Evolutionary conservation across 2,888 invertebrate species (phyloP).

Genomic region (Ennomos fuscantarius): DNA sequence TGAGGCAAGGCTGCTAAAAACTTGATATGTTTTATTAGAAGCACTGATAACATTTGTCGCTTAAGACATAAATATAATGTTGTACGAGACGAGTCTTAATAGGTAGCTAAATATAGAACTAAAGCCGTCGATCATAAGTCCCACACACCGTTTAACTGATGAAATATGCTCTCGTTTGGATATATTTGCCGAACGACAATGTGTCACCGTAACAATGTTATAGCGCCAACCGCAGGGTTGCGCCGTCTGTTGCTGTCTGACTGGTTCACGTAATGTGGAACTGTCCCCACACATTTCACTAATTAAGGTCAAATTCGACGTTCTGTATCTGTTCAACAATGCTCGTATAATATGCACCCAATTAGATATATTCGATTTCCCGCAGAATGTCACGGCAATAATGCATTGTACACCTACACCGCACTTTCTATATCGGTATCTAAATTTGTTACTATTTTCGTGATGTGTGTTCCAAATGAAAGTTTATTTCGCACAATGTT

Average conservation of each 20-base stretch:
- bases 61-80: too few species aligned
- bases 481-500: slow-evolving; percentile 5
- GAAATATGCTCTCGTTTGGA: slow-evolving; percentile 12
- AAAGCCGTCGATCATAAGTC: slow-evolving; percentile 1
- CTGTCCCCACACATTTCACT: slow-evolving; percentile 1
- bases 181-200: slow-evolving; percentile 4
- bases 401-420: slow-evolving; percentile 1
- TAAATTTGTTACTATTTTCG: neutral
- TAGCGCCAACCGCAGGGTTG: slow-evolving; percentile 1
- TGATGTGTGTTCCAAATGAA: slow-evolving; percentile 6
- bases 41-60: too few species aligned
- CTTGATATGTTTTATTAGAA: too few species aligned
- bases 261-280: neutral
- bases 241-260: neutral
- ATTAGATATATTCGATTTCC: slow-evolving; percentile 11
- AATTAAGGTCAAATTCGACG: slow-evolving; percentile 9
- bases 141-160: slow-evolving; percentile 4
- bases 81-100: too few species aligned
- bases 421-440: neutral
- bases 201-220: neutral
- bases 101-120: too few species aligned
- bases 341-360: slow-evolving; percentile 4
- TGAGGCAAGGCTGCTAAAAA: too few species aligned
- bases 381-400: slow-evolving; percentile 11
- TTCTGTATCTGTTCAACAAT: neutral